Percentiles rank a stretch among this genome's conserved stretches.
These are phyloP conservation scores for Acanthaster planci DNA, from an alignment of 35 echinoderm and acorn worm genomes.

Conservation along the genomic window DNA sequence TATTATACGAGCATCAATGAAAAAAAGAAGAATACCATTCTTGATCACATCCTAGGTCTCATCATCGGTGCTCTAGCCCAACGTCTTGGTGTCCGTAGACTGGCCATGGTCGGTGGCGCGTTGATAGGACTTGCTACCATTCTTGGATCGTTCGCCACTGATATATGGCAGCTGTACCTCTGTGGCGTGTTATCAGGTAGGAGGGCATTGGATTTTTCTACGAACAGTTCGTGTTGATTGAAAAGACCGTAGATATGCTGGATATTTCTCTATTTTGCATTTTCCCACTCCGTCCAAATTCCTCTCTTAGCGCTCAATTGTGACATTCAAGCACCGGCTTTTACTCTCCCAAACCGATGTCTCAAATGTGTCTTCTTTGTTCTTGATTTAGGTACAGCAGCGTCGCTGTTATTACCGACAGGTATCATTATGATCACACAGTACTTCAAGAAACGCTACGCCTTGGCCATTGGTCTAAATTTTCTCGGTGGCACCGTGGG, in stretches of 20 bases:
- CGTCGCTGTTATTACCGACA: not conserved
- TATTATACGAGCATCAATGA: no score
- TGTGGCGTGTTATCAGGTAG: conserved; percentile 5
- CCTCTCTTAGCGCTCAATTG: no score
- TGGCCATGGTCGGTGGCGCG: not conserved
- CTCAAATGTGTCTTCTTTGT: no score
- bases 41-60: not conserved
- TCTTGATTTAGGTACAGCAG: not conserved
- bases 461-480: conserved; percentile 35
- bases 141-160: not conserved
- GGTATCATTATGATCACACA: not conserved
- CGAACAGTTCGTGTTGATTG: no score
- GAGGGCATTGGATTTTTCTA: no score
- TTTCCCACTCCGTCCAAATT: no score
- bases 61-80: not conserved
- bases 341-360: no score
- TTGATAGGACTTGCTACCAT: not conserved
- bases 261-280: no score
- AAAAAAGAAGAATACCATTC: no score
- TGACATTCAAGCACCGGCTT: no score
- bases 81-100: not conserved
- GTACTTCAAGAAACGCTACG: conserved; percentile 43
- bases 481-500: conserved; percentile 24
- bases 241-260: no score
- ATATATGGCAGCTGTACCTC: not conserved